A percentile compares a stretch with the other conserved stretches of the same genome.
These are phyloP conservation scores for Caenorhabditis briggsae DNA, from an alignment of 1,140 invertebrate genomes.

Conservation along the genomic window DNA sequence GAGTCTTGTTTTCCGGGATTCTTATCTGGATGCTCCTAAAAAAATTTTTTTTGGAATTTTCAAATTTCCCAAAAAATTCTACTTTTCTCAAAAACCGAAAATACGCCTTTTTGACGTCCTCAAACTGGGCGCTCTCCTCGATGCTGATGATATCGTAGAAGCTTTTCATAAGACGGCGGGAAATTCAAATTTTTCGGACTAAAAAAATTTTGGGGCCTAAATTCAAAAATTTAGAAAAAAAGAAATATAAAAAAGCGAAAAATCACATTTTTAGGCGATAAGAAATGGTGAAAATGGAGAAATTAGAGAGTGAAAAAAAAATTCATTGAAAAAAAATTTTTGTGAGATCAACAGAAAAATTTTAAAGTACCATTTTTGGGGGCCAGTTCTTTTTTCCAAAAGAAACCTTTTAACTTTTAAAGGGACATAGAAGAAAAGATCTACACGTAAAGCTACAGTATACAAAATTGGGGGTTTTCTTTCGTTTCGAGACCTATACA, in stretches of 20 bases:
- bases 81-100: slow-evolving; percentile 59
- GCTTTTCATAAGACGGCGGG: slow-evolving; percentile 26
- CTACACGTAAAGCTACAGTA: slow-evolving; percentile 17
- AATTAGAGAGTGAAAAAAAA: no score
- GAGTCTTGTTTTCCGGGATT: slow-evolving; percentile 6
- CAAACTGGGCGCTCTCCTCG: slow-evolving; percentile 73
- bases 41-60: neutral
- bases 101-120: slow-evolving; percentile 66
- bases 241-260: neutral
- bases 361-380: neutral
- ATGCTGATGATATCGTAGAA: slow-evolving; percentile 62
- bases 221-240: neutral
- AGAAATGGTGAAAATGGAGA: neutral
- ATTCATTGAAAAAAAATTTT: neutral
- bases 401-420: neutral
- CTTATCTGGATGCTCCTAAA: slow-evolving; percentile 62
- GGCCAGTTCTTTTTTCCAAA: no score
- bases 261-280: neutral
- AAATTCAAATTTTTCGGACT: neutral
- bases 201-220: neutral
- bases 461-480: no score
- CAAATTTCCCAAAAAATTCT: neutral
- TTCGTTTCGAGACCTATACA: neutral
- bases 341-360: neutral
- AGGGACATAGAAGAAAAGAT: neutral